Percentiles rank a stretch among this genome's conserved stretches.
Evolutionary conservation across 2,113 vertebrate genomes (phyloP).

Genomic region (Nothobranchius furzeri): DNA sequence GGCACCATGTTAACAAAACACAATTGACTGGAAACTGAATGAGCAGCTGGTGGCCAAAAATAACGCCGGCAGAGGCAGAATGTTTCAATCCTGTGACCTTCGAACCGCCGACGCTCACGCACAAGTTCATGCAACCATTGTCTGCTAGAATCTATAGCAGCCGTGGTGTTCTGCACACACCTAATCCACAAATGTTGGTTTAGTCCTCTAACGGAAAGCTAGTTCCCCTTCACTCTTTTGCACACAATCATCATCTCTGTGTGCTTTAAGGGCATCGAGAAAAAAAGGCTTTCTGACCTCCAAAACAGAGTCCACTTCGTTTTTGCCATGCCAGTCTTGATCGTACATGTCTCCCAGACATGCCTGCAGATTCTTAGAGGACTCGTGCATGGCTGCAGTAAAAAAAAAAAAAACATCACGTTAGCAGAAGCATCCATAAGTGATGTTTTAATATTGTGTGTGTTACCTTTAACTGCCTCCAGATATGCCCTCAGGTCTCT

Average conservation of each 20-base stretch:
- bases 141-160: neutral
- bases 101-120: neutral
- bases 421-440: neutral
- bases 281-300: conserved; percentile 83
- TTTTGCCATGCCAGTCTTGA: conserved; percentile 91
- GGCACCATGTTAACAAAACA: neutral
- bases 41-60: neutral
- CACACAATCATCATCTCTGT: neutral
- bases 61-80: neutral
- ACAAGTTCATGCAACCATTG: neutral
- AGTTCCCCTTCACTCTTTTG: neutral
- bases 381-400: conserved; percentile 92
- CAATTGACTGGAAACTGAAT: neutral
- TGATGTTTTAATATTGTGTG: neutral
- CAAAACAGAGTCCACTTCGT: conserved; percentile 89
- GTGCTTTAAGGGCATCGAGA: neutral
- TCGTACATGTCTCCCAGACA: conserved; percentile 97
- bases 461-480: conserved; percentile 90
- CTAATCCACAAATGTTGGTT: conserved; percentile 4
- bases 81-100: neutral
- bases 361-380: conserved; percentile 91
- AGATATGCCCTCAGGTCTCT: conserved; percentile 94
- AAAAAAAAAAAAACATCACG: conserved; percentile 16
- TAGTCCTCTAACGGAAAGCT: conserved; percentile 6
- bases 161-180: neutral